These are phyloP conservation scores for Drosophila suboccidentalis DNA, from an alignment of 2,888 invertebrate genomes.

Conservation along the genomic window DNA sequence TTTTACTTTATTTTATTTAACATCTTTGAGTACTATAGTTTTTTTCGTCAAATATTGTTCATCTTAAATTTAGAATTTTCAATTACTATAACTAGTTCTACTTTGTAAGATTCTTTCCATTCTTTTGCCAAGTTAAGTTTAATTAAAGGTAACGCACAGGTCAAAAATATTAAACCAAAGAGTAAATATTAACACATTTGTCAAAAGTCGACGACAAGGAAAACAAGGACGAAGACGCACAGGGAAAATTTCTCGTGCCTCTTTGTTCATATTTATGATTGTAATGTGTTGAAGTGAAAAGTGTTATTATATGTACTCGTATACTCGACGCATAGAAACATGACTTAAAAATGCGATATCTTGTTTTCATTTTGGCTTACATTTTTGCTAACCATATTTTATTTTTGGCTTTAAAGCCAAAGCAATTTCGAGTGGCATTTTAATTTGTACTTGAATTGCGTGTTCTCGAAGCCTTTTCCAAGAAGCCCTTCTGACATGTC, in stretches of 20 bases:
- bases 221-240: neutral
- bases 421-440: constrained; percentile 8
- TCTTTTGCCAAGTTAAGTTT: no score
- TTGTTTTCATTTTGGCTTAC: constrained; percentile 30
- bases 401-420: neutral
- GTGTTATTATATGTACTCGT: constrained; percentile 27
- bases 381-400: constrained; percentile 5
- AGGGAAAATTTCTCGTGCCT: constrained; percentile 3
- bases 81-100: no score
- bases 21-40: no score
- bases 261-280: constrained; percentile 27
- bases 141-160: no score
- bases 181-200: no score
- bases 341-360: constrained; percentile 42
- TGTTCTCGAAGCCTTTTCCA: neutral
- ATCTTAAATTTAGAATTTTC: no score
- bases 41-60: no score
- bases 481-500: constrained; percentile 3
- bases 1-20: no score
- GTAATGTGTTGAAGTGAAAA: constrained; percentile 10
- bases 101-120: no score
- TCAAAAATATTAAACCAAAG: no score
- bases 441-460: constrained; percentile 22
- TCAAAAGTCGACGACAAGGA: neutral
- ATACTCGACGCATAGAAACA: constrained; percentile 5